Conservation (phyloP, 2,888 invertebrate species). For the Cinara cedri region DNA sequence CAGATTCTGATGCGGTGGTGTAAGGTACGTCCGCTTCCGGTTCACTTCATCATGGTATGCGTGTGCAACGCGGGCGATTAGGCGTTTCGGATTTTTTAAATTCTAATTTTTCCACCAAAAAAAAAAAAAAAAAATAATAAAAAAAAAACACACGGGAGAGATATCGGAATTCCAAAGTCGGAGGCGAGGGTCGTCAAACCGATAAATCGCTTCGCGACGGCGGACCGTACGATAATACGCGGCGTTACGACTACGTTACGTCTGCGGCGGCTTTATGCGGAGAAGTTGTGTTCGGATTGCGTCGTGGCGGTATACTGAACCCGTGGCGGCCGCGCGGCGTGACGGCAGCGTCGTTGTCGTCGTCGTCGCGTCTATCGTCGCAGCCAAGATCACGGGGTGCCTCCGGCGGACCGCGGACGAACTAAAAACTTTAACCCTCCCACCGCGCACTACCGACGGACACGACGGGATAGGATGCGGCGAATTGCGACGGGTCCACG, state of each 20-base stretch:
- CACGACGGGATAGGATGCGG: neutral
- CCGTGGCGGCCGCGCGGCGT: constrained; percentile 7
- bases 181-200: no score
- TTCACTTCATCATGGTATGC: no score
- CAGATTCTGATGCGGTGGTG: no score
- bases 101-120: no score
- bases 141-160: no score
- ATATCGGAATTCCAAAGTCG: neutral
- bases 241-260: no score
- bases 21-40: no score
- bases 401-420: constrained; percentile 3
- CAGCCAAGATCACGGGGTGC: neutral
- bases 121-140: no score
- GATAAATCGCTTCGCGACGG: neutral
- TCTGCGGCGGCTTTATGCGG: neutral
- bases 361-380: constrained; percentile 7
- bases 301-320: constrained; percentile 19
- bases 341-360: neutral
- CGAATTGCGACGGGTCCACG: neutral
- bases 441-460: neutral
- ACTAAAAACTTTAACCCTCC: neutral
- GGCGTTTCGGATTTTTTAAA: no score
- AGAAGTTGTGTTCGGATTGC: neutral
- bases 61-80: no score
- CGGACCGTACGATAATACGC: no score